phyloP scores from a whole-genome alignment of 1,140 invertebrate species.

The Calephelis nemesis region DNA sequence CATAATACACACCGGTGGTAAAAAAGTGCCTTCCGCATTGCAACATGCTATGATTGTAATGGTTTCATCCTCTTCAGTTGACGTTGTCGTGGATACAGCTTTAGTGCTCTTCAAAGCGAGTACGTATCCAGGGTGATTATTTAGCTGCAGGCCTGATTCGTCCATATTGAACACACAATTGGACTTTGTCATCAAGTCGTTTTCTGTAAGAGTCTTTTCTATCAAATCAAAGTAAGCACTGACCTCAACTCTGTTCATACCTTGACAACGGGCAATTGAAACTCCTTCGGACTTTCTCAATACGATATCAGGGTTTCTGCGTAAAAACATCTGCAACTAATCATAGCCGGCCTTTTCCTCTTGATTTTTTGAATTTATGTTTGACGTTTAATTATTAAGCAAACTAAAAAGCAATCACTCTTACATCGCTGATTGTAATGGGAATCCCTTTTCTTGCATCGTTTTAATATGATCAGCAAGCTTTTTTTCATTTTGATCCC shows the following conservation, averaged over 20 bases:
- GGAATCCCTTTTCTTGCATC: neutral
- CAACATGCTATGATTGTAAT: no score
- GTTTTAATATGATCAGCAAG: neutral
- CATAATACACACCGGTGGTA: no score
- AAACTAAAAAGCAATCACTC: neutral
- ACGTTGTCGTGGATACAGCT: no score
- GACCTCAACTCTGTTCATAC: neutral
- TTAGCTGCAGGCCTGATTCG: no score
- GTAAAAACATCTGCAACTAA: constrained; percentile 1
- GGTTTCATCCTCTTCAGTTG: no score
- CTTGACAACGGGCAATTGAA: neutral
- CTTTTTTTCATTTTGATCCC: constrained; percentile 6
- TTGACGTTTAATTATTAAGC: neutral
- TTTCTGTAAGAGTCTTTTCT: no score
- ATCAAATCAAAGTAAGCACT: neutral
- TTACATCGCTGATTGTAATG: neutral
- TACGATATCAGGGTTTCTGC: neutral
- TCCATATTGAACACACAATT: no score
- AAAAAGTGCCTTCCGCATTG: no score
- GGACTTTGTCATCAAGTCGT: no score
- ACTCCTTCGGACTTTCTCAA: neutral
- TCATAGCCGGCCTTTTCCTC: neutral
- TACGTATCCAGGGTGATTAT: no score
- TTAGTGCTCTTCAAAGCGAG: no score
- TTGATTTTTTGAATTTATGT: neutral